Evolutionary conservation across 2,113 vertebrate species (phyloP), one percentile per base, ranked within the genome.

Genomic region (Taurulus bubalis): DNA sequence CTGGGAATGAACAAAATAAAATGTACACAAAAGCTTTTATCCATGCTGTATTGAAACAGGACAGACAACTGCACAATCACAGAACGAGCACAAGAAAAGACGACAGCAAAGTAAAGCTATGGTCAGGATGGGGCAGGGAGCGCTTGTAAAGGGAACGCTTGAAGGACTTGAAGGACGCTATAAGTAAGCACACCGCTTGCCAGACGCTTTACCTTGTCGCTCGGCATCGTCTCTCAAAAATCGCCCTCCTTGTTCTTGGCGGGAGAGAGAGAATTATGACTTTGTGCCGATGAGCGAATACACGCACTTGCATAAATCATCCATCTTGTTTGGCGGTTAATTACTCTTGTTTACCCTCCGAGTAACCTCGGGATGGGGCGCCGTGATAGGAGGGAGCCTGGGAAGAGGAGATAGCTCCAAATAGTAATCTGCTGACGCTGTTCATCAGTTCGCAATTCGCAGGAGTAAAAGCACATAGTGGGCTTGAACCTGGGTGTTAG

Each of bases 251-350:
- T 66, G 86, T 80, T 82, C 84, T 85, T 84, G 75, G 84, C 15
- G 65, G 71, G 68, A 79, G 78, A 68, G 34, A 34, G 86, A 88
- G 90, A 91, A 90, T 91, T 93, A 94, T 92, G 90, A 94, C 91
- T 94, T 90, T 87, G 89, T 75, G 84, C 88, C 84, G 85, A 86
- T 91, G 91, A 93, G 85, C 59, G 80, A 91, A 89, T 85, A 84
- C 85, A 90, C 82, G 73, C 86, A 90, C 92, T 92, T 91, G 90
- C 93, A 92, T 93, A 93, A 92, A 94, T 94, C 92, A 92, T 94
- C 89, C 79, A 90, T 95, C 93, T 90, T 91, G 90, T 91, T 94
- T 90, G 91, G 86, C 93, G 92, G 90, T 92, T 94, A 94, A 94
- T 95, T 94, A 94, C 92, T 93, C 82, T 90, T 91, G 91, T 93